Conservation (phyloP, 1,140 invertebrate genomes). For the Globodera rostochiensis region DNA sequence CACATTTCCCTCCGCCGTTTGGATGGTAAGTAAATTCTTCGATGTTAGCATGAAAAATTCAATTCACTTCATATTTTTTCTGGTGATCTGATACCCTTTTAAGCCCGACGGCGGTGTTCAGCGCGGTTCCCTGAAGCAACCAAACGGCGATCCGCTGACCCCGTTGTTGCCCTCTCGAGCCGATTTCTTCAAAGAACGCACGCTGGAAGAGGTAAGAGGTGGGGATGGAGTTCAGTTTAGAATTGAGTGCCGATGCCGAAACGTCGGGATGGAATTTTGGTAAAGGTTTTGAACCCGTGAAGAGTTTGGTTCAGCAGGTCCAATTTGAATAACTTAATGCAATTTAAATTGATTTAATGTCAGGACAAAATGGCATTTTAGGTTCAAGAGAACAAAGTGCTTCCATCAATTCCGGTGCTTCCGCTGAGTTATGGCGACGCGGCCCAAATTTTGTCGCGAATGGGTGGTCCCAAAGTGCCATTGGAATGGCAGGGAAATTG, state of each 20-base stretch:
- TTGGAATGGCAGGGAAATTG: constrained; percentile 56
- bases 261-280: background rate
- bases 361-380: background rate
- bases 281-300: too few species aligned
- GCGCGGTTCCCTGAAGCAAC: constrained; percentile 25
- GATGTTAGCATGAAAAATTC: constrained; percentile 1
- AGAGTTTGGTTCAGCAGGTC: too few species aligned
- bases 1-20: constrained; percentile 56
- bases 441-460: constrained; percentile 48
- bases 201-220: constrained; percentile 46
- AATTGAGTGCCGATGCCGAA: background rate
- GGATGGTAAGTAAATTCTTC: constrained; percentile 34
- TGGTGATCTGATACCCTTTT: background rate
- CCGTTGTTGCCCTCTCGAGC: constrained; percentile 57
- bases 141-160: constrained; percentile 56
- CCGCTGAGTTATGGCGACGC: constrained; percentile 63
- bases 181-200: constrained; percentile 50
- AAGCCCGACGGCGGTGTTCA: constrained; percentile 34
- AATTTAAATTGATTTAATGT: background rate
- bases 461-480: constrained; percentile 48
- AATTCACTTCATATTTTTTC: background rate
- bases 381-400: constrained; percentile 31
- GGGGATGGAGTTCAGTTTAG: too few species aligned
- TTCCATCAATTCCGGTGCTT: constrained; percentile 61
- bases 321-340: too few species aligned